Percentiles rank a stretch among this genome's conserved stretches.
phyloP scores from a whole-genome alignment of 2,113 vertebrate species.

The Toxotes chatareus region DNA sequence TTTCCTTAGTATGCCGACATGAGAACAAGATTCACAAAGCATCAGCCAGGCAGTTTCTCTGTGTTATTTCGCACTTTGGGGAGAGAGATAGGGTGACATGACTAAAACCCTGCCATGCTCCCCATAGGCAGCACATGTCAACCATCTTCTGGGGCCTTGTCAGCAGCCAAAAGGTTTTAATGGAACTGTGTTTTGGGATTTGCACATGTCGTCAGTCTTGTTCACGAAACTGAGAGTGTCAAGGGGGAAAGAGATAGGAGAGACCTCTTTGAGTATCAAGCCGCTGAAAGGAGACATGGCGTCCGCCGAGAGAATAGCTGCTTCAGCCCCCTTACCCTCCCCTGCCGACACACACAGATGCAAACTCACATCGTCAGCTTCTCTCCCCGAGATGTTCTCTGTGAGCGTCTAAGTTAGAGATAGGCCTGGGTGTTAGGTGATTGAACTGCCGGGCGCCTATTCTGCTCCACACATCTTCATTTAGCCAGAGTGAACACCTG shows the following conservation, averaged over 20 bases:
- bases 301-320: slow-evolving; percentile 53
- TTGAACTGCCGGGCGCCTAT: slow-evolving; percentile 51
- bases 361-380: slow-evolving; percentile 43
- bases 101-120: slow-evolving; percentile 54
- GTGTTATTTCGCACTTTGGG: slow-evolving; percentile 51
- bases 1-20: slow-evolving; percentile 17
- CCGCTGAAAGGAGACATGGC: slow-evolving; percentile 63
- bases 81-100: slow-evolving; percentile 51
- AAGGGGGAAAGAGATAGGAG: slow-evolving; percentile 33
- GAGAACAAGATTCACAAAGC: slow-evolving; percentile 35
- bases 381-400: slow-evolving; percentile 35
- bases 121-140: slow-evolving; percentile 67
- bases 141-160: slow-evolving; percentile 68
- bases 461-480: slow-evolving; percentile 57
- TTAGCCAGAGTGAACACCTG: slow-evolving; percentile 58
- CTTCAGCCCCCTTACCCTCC: slow-evolving; percentile 45
- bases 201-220: slow-evolving; percentile 57
- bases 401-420: slow-evolving; percentile 24
- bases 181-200: slow-evolving; percentile 78
- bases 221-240: slow-evolving; percentile 52
- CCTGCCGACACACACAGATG: slow-evolving; percentile 31
- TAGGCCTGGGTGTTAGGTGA: slow-evolving; percentile 42
- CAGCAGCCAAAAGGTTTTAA: slow-evolving; percentile 79
- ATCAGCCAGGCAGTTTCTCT: slow-evolving; percentile 35
- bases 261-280: slow-evolving; percentile 63